A percentile compares a stretch with the other conserved stretches of the same genome.
These are phyloP conservation scores for Strix aluco DNA, from an alignment of 2,113 vertebrate species.

Conservation along the genomic window DNA sequence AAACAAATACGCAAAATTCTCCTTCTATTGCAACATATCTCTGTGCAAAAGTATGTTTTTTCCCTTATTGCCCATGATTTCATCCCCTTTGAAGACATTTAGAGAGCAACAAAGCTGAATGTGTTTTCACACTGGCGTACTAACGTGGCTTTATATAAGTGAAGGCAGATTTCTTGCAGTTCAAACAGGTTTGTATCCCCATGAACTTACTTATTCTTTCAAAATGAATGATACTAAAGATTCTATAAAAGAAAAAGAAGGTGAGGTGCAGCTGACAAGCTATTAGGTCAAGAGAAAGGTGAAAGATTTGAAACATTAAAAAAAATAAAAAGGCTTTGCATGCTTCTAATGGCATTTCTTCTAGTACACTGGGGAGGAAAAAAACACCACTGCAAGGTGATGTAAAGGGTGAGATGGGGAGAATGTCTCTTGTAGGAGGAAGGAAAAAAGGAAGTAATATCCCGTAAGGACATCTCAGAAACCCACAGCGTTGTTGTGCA, in stretches of 20 bases:
- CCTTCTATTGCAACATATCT: not conserved
- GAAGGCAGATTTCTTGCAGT: slow-evolving; percentile 35
- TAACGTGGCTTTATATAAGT: not conserved
- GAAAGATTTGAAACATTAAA: slow-evolving; percentile 32
- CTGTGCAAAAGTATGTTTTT: not conserved
- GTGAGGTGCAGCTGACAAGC: not conserved
- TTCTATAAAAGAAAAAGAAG: not conserved
- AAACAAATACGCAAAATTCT: not conserved
- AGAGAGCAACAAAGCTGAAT: not conserved
- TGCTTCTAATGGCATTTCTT: not conserved
- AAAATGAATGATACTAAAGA: slow-evolving; percentile 50
- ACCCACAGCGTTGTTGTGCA: not conserved
- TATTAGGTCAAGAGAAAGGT: slow-evolving; percentile 32
- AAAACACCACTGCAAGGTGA: slow-evolving; percentile 6
- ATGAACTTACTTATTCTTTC: slow-evolving; percentile 53
- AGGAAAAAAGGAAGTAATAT: not conserved
- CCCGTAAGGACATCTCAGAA: slow-evolving; percentile 16
- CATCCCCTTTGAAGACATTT: slow-evolving; percentile 7
- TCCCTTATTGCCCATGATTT: not conserved
- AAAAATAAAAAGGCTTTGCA: slow-evolving; percentile 44
- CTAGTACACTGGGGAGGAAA: not conserved
- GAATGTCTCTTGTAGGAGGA: not conserved
- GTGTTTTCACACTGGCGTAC: not conserved
- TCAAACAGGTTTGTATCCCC: slow-evolving; percentile 7
- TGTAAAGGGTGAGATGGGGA: not conserved